Conservation (phyloP, 2,888 invertebrate genomes). For the Mythimna impura region DNA sequence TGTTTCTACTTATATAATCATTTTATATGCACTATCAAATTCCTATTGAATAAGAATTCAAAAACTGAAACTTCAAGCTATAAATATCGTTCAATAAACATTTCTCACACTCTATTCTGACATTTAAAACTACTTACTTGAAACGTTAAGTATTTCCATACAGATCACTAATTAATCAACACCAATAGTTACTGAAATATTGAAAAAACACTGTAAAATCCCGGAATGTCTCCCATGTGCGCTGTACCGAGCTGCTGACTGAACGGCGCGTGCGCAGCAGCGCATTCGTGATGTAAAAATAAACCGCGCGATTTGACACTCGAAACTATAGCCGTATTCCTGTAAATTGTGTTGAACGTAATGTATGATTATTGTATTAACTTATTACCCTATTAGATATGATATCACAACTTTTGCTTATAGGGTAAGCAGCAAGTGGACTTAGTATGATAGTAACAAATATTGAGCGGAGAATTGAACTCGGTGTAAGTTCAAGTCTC, state of each 20-base stretch:
- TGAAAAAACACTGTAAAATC: constrained; percentile 9
- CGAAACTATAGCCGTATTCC: constrained; percentile 63
- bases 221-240: constrained; percentile 52
- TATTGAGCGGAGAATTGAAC: too few species aligned
- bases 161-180: constrained; percentile 1
- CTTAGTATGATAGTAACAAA: too few species aligned
- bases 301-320: constrained; percentile 62
- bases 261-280: constrained; percentile 61
- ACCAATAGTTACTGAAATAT: neutral
- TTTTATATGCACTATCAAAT: neutral
- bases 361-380: neutral
- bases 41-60: neutral
- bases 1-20: neutral
- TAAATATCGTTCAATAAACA: constrained; percentile 19
- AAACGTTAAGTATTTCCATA: constrained; percentile 1
- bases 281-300: constrained; percentile 71
- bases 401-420: too few species aligned
- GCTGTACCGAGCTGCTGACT: constrained; percentile 50
- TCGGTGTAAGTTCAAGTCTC: too few species aligned
- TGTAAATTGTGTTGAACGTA: constrained; percentile 6
- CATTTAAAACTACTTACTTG: constrained; percentile 32
- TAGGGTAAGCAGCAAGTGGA: too few species aligned
- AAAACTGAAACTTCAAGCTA: constrained; percentile 9
- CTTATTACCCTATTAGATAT: neutral
- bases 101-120: neutral